These are phyloP conservation scores for Anolis sagrei DNA, from an alignment of 2,113 vertebrate genomes.

Conservation along the genomic window DNA sequence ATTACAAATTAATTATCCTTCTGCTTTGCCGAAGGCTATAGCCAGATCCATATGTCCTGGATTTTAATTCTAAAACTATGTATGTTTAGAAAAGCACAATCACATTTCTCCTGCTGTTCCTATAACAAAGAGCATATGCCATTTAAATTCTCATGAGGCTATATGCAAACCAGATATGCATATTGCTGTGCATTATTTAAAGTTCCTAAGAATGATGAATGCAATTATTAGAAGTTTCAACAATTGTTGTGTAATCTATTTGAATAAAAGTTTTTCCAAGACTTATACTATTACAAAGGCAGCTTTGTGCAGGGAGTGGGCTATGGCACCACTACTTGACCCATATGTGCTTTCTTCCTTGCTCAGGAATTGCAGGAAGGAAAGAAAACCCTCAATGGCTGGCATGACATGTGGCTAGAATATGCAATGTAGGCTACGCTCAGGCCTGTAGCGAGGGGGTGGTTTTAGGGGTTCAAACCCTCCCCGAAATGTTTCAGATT, in stretches of 20 bases:
- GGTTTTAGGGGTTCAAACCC: too few species aligned
- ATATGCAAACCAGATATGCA: neutral
- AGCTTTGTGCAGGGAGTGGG: neutral
- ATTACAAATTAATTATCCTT: conserved; percentile 18
- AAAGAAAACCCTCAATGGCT: neutral
- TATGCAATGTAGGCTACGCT: too few species aligned
- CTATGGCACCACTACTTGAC: neutral
- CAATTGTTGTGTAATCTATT: neutral
- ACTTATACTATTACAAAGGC: too few species aligned
- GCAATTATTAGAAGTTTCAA: neutral
- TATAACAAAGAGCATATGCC: neutral
- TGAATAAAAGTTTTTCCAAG: neutral
- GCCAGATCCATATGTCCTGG: neutral
- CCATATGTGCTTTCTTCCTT: neutral
- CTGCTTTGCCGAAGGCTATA: neutral
- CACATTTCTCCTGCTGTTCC: conserved; percentile 7
- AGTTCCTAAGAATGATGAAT: neutral
- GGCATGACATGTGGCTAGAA: too few species aligned
- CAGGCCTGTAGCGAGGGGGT: too few species aligned
- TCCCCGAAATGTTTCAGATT: too few species aligned
- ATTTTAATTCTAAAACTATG: neutral
- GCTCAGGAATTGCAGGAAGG: neutral
- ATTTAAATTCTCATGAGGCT: conserved; percentile 33
- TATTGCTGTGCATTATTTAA: conserved; percentile 19
- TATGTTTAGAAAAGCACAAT: neutral